Evolutionary conservation across 1,140 invertebrate genomes (phyloP), one percentile per base, ranked within the genome.

Genomic region (Sycophila sp.): DNA sequence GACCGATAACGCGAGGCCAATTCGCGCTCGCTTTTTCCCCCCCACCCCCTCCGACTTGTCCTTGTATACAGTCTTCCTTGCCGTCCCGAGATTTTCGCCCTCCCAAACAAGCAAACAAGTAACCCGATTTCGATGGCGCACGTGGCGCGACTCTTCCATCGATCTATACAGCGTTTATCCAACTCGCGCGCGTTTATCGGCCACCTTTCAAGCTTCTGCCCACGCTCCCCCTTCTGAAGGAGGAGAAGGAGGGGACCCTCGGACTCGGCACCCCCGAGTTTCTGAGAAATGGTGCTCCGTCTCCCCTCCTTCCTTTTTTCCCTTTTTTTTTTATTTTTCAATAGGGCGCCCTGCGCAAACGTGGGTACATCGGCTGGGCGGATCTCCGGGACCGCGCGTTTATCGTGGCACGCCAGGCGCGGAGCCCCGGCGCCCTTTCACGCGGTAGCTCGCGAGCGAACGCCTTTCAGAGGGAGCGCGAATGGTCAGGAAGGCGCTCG

Each of bases 161-260:
- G 42, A 47, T 47, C 24, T 47, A 47, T 22, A 47, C 42, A 47
- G 42, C 49, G 34, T 55, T 65, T 65, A 65, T 65, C 55, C 63
- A 55, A 65, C 55, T 65, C 63, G 34, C 24, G 47, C 22, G 47
- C 26, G 22, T 36, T n/a, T n/a, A n/a, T n/a, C n/a, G n/a, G n/a
- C n/a, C n/a, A n/a, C n/a, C n/a, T n/a, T n/a, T n/a, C n/a, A n/a
- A n/a, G n/a, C n/a, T n/a, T n/a, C n/a, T n/a, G n/a, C n/a, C n/a
- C n/a, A n/a, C n/a, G n/a, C n/a, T n/a, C n/a, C n/a, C n/a, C n/a
- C n/a, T n/a, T n/a, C n/a, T n/a, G n/a, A n/a, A n/a, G n/a, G n/a
- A n/a, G n/a, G n/a, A n/a, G n/a, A n/a, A n/a, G n/a, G n/a, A n/a
- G n/a, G n/a, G n/a, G n/a, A n/a, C n/a, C n/a, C n/a, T n/a, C n/a